phyloP scores from a whole-genome alignment of 2,113 vertebrate genomes.

The Tichodroma muraria region DNA sequence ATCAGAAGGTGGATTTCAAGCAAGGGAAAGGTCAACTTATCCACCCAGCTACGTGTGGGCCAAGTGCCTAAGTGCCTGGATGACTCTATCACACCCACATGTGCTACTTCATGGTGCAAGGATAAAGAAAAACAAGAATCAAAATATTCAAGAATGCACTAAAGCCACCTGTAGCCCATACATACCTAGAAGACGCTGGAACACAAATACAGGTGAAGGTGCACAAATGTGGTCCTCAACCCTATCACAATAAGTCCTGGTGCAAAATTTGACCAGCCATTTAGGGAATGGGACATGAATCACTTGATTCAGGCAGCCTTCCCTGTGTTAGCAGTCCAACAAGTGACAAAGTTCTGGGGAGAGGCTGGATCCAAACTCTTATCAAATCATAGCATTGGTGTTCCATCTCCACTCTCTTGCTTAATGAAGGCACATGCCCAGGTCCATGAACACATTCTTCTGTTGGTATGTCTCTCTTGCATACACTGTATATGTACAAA shows the following conservation, averaged over 20 bases:
- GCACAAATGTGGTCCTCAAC: not conserved
- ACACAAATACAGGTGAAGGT: not conserved
- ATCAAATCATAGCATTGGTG: not conserved
- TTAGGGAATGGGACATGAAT: not conserved
- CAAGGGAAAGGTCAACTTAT: not conserved
- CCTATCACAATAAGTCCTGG: accelerated
- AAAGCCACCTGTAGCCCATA: not conserved
- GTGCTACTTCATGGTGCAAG: not conserved
- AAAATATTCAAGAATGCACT: not conserved
- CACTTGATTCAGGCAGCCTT: not conserved
- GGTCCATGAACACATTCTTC: not conserved
- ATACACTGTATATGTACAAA: not conserved
- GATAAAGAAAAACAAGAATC: not conserved
- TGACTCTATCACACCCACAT: not conserved
- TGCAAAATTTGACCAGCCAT: not conserved
- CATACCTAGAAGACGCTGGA: not conserved
- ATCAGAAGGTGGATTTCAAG: not conserved
- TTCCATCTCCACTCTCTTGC: not conserved
- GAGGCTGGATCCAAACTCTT: not conserved
- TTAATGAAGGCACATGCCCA: accelerated
- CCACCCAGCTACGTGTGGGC: not conserved
- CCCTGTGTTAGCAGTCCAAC: not conserved
- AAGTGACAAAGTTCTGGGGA: not conserved
- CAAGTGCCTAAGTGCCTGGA: not conserved
- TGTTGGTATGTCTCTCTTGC: not conserved